Conservation (phyloP, 2,797 vertebrate species). For the Argya squamiceps region DNA sequence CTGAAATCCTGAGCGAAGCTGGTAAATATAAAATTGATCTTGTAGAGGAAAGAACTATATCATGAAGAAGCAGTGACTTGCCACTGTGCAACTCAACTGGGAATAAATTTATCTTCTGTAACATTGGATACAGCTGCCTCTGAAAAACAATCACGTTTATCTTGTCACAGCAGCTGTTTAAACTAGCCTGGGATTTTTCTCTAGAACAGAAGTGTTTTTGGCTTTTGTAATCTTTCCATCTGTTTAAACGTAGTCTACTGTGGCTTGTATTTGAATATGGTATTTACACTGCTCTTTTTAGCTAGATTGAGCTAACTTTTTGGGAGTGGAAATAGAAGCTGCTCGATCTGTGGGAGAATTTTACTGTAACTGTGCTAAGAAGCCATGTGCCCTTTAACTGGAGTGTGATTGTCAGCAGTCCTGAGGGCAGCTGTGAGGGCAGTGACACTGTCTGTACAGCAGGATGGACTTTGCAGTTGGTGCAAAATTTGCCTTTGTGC, state of each 20-base stretch:
- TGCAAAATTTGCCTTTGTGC: neutral
- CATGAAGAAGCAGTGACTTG: neutral
- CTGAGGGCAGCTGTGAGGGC: neutral
- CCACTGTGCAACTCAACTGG: neutral
- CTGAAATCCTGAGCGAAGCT: neutral
- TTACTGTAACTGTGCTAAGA: neutral
- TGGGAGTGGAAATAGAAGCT: neutral
- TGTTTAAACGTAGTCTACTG: neutral
- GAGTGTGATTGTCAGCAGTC: neutral
- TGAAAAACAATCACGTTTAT: neutral
- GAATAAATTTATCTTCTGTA: neutral
- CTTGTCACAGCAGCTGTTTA: conserved; percentile 9
- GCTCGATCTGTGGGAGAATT: neutral
- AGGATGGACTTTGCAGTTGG: neutral
- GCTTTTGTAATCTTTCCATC: neutral
- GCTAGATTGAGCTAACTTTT: neutral
- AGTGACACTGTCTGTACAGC: neutral
- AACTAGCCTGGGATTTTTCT: neutral
- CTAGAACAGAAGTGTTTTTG: neutral
- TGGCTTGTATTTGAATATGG: neutral
- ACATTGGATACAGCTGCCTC: neutral
- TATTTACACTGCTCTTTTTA: neutral
- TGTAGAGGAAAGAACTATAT: neutral
- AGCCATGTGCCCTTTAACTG: neutral
- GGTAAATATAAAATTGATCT: neutral